Evolutionary conservation across 2,113 vertebrate species (phyloP).

Genomic region (Cheirogaleus medius): DNA sequence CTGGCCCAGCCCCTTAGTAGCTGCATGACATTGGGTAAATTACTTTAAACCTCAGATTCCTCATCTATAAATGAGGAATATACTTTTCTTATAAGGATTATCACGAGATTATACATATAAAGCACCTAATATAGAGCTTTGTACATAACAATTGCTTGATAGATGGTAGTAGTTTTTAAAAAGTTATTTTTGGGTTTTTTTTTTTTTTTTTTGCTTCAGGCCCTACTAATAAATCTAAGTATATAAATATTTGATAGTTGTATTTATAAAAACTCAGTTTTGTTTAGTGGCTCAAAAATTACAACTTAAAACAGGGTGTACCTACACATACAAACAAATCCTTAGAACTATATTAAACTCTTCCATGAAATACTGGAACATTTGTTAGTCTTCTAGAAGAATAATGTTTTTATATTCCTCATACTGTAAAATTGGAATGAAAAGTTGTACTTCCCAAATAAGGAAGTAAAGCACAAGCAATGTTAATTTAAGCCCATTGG

Average conservation of each 20-base stretch:
- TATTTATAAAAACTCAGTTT: background rate
- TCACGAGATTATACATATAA: background rate
- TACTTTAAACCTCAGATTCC: background rate
- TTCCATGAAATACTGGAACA: background rate
- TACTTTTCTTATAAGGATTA: background rate
- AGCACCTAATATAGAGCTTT: background rate
- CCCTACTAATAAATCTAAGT: slow-evolving; percentile 8
- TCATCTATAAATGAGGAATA: background rate
- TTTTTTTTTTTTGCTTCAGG: background rate
- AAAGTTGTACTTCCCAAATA: slow-evolving; percentile 40
- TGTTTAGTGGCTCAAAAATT: slow-evolving; percentile 27
- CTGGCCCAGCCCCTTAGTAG: background rate
- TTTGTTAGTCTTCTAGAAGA: background rate
- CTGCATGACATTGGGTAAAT: background rate
- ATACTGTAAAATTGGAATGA: slow-evolving; percentile 27
- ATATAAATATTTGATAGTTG: slow-evolving; percentile 28
- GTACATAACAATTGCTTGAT: background rate
- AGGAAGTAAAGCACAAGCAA: slow-evolving; percentile 37
- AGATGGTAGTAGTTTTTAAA: background rate
- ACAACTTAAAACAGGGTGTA: background rate
- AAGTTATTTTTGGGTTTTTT: background rate
- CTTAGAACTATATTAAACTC: background rate
- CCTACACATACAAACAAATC: background rate
- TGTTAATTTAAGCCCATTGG: slow-evolving; percentile 48
- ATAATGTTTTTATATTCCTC: background rate